These are phyloP conservation scores for Saccopteryx leptura DNA, from an alignment of 2,113 vertebrate genomes.

Conservation along the genomic window DNA sequence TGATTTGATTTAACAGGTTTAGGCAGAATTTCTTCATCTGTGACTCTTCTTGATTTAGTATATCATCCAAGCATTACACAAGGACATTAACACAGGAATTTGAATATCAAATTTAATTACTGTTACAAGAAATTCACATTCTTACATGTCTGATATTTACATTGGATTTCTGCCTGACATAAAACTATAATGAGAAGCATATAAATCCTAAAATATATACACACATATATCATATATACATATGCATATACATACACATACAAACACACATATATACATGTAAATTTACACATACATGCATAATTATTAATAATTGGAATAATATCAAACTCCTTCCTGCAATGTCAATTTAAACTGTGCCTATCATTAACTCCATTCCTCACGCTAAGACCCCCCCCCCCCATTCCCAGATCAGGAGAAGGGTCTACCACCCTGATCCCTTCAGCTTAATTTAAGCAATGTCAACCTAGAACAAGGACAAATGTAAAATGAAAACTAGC, in stretches of 20 bases:
- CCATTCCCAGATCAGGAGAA: not conserved
- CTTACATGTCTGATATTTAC: slow-evolving; percentile 40
- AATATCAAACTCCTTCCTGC: not conserved
- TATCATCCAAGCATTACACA: slow-evolving; percentile 26
- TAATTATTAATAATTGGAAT: not conserved
- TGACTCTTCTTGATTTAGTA: slow-evolving; percentile 47
- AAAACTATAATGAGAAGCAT: not conserved
- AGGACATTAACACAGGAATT: slow-evolving; percentile 35
- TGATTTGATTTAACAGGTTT: slow-evolving; percentile 38
- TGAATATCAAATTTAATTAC: slow-evolving; percentile 64
- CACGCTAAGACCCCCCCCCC: too few relatives aligned
- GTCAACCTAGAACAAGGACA: not conserved
- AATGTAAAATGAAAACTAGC: not conserved
- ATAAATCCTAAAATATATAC: not conserved
- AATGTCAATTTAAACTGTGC: not conserved
- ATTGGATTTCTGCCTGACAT: slow-evolving; percentile 50
- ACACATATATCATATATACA: not conserved
- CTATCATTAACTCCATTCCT: not conserved
- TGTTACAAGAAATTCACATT: slow-evolving; percentile 9
- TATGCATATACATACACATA: not conserved
- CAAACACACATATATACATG: not conserved
- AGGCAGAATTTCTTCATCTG: slow-evolving; percentile 15
- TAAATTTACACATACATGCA: not conserved
- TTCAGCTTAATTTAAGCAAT: not conserved
- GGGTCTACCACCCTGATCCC: not conserved